Base-by-base conservation (phyloP, 2,888 invertebrate genomes). In the Entomobrya proxima region DNA sequence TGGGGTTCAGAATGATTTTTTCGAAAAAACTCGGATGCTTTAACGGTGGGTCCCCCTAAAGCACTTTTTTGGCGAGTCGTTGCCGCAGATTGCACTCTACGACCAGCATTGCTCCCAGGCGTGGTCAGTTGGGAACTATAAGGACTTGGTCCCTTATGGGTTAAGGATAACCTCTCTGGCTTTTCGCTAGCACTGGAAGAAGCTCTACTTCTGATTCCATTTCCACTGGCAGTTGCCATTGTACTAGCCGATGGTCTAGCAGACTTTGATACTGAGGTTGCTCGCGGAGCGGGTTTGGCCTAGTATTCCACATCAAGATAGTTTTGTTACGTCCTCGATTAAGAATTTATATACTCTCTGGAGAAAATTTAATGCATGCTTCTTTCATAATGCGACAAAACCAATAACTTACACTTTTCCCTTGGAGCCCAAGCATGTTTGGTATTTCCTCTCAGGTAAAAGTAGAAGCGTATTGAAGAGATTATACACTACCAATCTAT, bases 1-100 rank as follows among this genome's bases (percentile, higher is more conserved):
- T 77, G 84, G 0, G 84, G 69, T 44, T 84, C 84, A 2, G 84
- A 84, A 69, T 69, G 69, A 69, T 84, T 84, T 77, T 84, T 84
- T 11, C 84, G 64, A 52, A 84, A 84, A 52, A 84, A 58, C 44
- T 84, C 84, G 21, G 84, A 84, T 35, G 84, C 77, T 61, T 77
- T 84, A 37, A 84, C 37, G 15, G 77, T 84, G 3, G 84, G 84
- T 13, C 81, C 74, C 52, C 67, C 67, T 21, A 84, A 44, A 2
- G 84, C 76, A 32, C 61, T 77, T 30, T 44, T 77, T 21, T 77
- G 69, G 21, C 77, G 52, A 30, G 27, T 35, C 1, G 77, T 50
- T 13, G 72, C 84, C 7, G 84, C 84, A 27, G 84, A 84, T 30
- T 84, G 84, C 4, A 77, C 77, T 24, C 84, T 35, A 50, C 84